Base-by-base conservation (phyloP, 2,113 vertebrate genomes). In the Chaetura pelagica region DNA sequence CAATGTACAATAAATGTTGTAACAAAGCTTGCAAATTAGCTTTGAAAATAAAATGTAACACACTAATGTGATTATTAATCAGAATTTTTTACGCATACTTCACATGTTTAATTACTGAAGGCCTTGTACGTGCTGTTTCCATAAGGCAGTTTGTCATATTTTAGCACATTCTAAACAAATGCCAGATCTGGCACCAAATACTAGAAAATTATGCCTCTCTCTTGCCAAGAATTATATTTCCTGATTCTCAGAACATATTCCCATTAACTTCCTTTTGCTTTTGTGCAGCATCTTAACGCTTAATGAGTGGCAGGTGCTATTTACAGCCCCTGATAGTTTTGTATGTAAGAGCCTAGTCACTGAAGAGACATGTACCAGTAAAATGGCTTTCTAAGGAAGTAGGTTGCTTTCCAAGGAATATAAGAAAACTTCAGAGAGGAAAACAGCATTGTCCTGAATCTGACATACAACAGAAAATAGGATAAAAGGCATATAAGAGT, bases 41-140 rank as follows among this genome's bases (percentile, higher is more conserved):
- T 92, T 64, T 84, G 80, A 73, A 95, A 95, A 87, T 49, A 68
- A 64, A 92, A 84, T 27, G n/a, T 54, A 49, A 59, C 24, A 52
- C 21, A 3, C 13, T 89, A 81, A 75, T 91, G 34, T 75, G 30
- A 76, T 93, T 91, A 91, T 92, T 95, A 96, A 79, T 88, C 77
- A 92, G 73, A 71, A 87, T 74, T 94, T 84, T 88, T 63, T 83
- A 77, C 49, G 55, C 71, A 80, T 24, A 13, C 12, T 92, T 83
- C 6, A 0, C 1, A 0, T 84, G 20, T 54, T 71, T 62, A 76
- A 73, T 95, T 90, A 62, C 18, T 63, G 49, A 67, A 67, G 48
- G 27, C 73, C 77, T 83, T 63, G 38, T 71, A 40, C 49, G 24
- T 75, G 58, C 57, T 76, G 51, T 84, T 94, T 90, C 80, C 27